These are phyloP conservation scores for Capreolus pygargus DNA, from an alignment of 2,113 vertebrate species.

Conservation along the genomic window DNA sequence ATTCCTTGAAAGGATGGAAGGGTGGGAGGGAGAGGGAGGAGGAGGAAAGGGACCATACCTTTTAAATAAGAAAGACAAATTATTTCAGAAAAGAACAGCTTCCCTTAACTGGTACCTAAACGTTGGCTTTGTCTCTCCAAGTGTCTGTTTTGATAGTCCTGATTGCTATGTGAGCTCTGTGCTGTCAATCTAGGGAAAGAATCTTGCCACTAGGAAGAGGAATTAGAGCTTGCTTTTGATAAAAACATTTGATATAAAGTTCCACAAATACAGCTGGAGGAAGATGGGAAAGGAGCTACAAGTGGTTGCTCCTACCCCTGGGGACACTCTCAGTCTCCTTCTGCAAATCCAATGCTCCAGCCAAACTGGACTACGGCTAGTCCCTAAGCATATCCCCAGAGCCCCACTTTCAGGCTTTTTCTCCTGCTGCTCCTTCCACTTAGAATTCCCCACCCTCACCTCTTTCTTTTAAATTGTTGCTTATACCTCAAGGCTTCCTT, in stretches of 20 bases:
- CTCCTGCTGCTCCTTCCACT: rapidly evolving
- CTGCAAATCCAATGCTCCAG: background rate
- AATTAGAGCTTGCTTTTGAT: background rate
- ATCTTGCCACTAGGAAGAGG: background rate
- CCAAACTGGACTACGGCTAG: background rate
- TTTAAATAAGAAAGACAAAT: slow-evolving; percentile 7
- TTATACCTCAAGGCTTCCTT: background rate
- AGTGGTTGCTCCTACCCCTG: background rate
- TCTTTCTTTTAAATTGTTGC: background rate
- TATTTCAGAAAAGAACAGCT: slow-evolving; percentile 19
- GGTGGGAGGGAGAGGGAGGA: background rate
- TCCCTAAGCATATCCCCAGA: background rate
- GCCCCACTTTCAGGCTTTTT: background rate
- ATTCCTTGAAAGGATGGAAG: background rate
- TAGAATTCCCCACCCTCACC: background rate
- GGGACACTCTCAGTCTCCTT: background rate
- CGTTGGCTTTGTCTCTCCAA: background rate
- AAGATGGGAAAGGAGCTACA: background rate
- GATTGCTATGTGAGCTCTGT: background rate
- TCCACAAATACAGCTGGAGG: background rate
- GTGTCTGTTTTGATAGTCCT: background rate
- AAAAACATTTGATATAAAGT: background rate
- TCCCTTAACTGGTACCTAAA: background rate
- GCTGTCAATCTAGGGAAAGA: background rate
- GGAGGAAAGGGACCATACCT: background rate